Conservation (phyloP, 2,113 vertebrate species). For the Strigops habroptila region DNA sequence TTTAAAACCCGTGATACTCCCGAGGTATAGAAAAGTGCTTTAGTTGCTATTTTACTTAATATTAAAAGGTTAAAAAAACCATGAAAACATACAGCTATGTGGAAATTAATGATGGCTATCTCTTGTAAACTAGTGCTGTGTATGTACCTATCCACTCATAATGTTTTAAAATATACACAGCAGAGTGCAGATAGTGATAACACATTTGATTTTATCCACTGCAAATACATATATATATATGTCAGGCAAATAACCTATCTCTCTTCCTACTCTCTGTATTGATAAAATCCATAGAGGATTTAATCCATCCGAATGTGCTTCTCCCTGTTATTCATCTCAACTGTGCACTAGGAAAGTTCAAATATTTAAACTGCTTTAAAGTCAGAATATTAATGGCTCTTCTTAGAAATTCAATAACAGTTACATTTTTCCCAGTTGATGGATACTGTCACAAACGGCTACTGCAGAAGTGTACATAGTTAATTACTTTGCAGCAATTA, state of each 20-base stretch:
- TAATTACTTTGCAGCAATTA: slow-evolving; percentile 6
- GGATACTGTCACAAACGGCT: slow-evolving; percentile 5
- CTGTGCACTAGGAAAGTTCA: slow-evolving; percentile 27
- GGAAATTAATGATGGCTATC: slow-evolving; percentile 72
- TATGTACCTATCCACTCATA: slow-evolving; percentile 54
- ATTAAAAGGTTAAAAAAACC: slow-evolving; percentile 58
- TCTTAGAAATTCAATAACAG: slow-evolving; percentile 19
- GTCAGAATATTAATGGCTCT: slow-evolving; percentile 19
- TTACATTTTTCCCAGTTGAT: neutral
- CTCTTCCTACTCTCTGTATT: slow-evolving; percentile 21
- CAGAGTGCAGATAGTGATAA: slow-evolving; percentile 65
- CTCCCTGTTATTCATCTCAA: slow-evolving; percentile 50
- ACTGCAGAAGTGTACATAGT: neutral
- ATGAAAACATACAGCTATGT: slow-evolving; percentile 59
- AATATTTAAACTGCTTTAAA: slow-evolving; percentile 67
- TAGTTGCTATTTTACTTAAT: slow-evolving; percentile 60
- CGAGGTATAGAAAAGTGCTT: slow-evolving; percentile 13
- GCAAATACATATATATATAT: slow-evolving; percentile 16
- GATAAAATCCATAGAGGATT: slow-evolving; percentile 51
- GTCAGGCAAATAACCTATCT: slow-evolving; percentile 56
- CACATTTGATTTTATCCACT: slow-evolving; percentile 64
- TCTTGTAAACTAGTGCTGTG: slow-evolving; percentile 41
- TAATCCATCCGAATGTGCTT: slow-evolving; percentile 29
- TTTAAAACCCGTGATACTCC: slow-evolving; percentile 9
- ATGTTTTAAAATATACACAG: slow-evolving; percentile 68